Percentiles rank a stretch among this genome's conserved stretches.
Evolutionary conservation across 1,140 invertebrate genomes (phyloP).

Genomic region (Nymphalis io): DNA sequence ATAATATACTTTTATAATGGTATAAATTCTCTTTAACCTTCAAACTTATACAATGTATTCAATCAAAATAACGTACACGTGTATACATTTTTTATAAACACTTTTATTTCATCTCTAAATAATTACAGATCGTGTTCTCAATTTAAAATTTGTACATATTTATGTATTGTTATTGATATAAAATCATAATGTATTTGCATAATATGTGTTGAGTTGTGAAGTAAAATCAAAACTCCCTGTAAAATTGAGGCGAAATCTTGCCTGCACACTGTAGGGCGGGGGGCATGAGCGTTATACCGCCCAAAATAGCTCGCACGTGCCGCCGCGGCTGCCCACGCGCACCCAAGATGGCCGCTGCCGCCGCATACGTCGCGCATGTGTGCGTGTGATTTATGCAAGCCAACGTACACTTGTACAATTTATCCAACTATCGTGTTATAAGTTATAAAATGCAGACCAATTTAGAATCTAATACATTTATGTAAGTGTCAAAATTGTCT

Average conservation of each 20-base stretch:
- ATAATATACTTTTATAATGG: background rate
- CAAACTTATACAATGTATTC: background rate
- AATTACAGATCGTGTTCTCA: too few relatives aligned
- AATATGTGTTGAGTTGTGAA: background rate
- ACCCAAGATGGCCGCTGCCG: conserved; percentile 70
- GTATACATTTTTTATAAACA: background rate
- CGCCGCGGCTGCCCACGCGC: conserved; percentile 73
- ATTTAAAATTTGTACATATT: too few relatives aligned
- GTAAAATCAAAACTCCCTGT: conserved; percentile 26
- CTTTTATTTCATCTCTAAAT: background rate
- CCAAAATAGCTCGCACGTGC: conserved; percentile 78
- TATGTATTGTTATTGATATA: too few relatives aligned
- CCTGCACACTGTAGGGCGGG: conserved; percentile 45
- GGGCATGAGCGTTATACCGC: conserved; percentile 61
- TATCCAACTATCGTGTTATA: conserved; percentile 13
- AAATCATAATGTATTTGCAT: too few relatives aligned
- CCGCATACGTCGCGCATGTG: conserved; percentile 45
- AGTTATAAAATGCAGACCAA: conserved; percentile 9
- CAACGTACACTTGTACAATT: conserved; percentile 42
- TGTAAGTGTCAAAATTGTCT: background rate
- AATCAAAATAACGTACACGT: background rate
- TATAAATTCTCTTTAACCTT: background rate
- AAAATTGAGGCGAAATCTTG: conserved; percentile 15
- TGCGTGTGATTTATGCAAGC: conserved; percentile 63
- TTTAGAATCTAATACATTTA: conserved; percentile 6